Conservation (phyloP, 2,797 vertebrate genomes). For the Acrossocheilus fasciatus region DNA sequence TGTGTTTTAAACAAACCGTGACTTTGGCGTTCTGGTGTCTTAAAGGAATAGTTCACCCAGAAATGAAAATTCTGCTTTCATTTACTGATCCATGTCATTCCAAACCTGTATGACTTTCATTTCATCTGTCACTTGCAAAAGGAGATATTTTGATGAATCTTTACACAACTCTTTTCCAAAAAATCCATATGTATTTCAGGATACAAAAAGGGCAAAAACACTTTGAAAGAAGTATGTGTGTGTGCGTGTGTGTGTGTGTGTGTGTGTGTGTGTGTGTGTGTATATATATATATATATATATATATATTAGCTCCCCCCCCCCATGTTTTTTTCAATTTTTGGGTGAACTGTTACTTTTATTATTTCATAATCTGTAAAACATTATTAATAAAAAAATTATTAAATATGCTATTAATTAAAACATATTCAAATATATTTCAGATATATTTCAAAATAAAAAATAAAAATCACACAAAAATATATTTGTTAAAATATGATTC, state of each 20-base stretch:
- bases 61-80: slow-evolving; percentile 8
- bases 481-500: too few relatives aligned
- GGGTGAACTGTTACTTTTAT: too few relatives aligned
- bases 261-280: too few relatives aligned
- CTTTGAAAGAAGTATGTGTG: background rate
- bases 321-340: too few relatives aligned
- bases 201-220: background rate
- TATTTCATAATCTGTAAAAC: too few relatives aligned
- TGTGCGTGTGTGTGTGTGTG: too few relatives aligned
- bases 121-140: background rate
- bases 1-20: slow-evolving; percentile 48
- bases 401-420: too few relatives aligned
- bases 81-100: background rate
- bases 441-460: too few relatives aligned
- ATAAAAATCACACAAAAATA: too few relatives aligned
- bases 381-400: background rate
- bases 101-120: background rate
- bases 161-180: background rate
- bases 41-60: slow-evolving; percentile 3
- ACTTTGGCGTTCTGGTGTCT: slow-evolving; percentile 30
- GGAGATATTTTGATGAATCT: background rate
- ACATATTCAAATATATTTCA: too few relatives aligned
- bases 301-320: too few relatives aligned
- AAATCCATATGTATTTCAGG: background rate
- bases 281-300: too few relatives aligned